Percentiles rank a stretch among this genome's conserved stretches.
These are phyloP conservation scores for Pilophorus perplexus DNA, from an alignment of 2,888 invertebrate species.

Conservation along the genomic window DNA sequence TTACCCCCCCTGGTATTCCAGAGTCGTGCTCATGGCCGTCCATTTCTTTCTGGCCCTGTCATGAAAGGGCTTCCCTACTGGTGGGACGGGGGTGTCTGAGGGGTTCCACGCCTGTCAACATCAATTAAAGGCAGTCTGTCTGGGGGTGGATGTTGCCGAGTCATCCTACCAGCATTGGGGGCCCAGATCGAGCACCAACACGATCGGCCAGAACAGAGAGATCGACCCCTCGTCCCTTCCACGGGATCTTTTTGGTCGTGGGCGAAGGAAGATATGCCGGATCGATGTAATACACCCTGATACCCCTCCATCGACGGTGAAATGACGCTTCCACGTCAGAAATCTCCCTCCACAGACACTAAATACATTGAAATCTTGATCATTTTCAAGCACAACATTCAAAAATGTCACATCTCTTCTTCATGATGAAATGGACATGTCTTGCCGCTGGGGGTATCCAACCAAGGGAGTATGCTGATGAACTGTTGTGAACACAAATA, in stretches of 20 bases:
- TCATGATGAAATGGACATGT: no score
- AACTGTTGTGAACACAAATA: no score
- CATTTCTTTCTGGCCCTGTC: conserved; percentile 11
- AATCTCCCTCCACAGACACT: no score
- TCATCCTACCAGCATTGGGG: conserved; percentile 4
- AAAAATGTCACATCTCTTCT: no score
- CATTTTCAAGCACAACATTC: no score
- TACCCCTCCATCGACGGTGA: conserved; percentile 7
- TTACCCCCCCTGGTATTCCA: background rate
- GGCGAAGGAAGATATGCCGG: conserved; percentile 18
- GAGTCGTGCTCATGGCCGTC: background rate
- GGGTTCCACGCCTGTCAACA: conserved; percentile 45
- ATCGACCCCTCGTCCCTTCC: no score
- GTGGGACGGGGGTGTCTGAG: conserved; percentile 24
- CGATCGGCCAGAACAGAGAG: no score
- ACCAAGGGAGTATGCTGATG: no score
- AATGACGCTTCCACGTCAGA: background rate
- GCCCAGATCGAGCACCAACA: no score
- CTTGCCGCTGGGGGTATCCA: no score
- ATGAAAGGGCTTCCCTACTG: background rate
- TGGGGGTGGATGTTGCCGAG: conserved; percentile 36
- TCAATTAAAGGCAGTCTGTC: conserved; percentile 45
- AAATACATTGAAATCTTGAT: no score
- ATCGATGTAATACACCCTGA: conserved; percentile 34
- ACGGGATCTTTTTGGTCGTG: conserved; percentile 5